Evolutionary conservation across 2,888 invertebrate species (phyloP).

Genomic region (Drosophila nr. fundita): DNA sequence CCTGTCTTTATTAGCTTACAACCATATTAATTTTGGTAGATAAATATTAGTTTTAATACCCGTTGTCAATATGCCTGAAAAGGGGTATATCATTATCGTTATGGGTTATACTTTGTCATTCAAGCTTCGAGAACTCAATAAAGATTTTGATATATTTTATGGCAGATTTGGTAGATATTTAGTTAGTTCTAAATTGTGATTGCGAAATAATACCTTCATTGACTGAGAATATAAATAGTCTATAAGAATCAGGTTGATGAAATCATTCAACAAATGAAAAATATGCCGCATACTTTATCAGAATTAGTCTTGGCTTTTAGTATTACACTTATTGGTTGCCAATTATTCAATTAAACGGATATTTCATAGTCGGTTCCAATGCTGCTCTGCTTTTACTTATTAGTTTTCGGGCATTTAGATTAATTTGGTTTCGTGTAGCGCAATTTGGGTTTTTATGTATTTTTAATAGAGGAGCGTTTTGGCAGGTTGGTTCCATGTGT

Average conservation of each 20-base stretch:
- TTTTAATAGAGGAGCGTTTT: constrained; percentile 66
- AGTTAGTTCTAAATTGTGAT: too few species aligned
- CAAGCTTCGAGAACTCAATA: neutral
- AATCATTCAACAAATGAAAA: neutral
- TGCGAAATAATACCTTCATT: neutral
- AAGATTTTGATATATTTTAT: neutral
- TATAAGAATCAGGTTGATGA: neutral
- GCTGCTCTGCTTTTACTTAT: constrained; percentile 15
- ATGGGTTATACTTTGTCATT: neutral
- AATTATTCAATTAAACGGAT: neutral
- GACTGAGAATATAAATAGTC: neutral
- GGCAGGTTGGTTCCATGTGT: constrained; percentile 55
- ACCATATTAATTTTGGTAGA: constrained; percentile 80
- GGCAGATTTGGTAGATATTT: neutral
- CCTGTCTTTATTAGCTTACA: constrained; percentile 66
- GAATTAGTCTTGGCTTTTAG: neutral
- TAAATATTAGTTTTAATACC: constrained; percentile 78
- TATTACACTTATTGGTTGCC: too few species aligned
- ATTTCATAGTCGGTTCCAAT: constrained; percentile 7
- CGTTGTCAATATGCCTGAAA: constrained; percentile 3
- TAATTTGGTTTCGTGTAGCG: constrained; percentile 55
- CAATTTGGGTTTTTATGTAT: constrained; percentile 68
- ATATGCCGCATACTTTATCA: neutral
- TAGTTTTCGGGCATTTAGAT: constrained; percentile 61
- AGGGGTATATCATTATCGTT: constrained; percentile 22